Conservation (phyloP, 2,113 vertebrate species). For the Sylvia atricapilla region DNA sequence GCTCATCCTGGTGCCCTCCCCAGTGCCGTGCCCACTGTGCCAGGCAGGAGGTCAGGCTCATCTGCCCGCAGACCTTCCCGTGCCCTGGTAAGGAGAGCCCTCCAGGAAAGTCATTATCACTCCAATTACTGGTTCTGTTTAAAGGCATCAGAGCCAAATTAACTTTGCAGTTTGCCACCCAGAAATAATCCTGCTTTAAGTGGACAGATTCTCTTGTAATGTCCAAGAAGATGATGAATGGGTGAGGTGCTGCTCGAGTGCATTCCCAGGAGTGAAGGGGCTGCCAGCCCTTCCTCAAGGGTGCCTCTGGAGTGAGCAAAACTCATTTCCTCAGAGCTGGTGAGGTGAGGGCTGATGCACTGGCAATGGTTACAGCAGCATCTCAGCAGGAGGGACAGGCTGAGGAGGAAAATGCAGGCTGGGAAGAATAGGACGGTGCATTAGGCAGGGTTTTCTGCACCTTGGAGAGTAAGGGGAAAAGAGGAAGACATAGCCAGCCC, state of each 20-base stretch:
- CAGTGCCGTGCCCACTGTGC: accelerated
- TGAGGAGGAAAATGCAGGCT: neutral
- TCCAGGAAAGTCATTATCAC: conserved; percentile 47
- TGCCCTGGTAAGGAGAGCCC: conserved; percentile 4
- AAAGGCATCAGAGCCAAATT: conserved; percentile 72
- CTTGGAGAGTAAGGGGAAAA: neutral
- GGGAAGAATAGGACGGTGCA: accelerated
- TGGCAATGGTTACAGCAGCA: neutral
- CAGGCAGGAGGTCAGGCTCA: accelerated
- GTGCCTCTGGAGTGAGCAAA: accelerated
- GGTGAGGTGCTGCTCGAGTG: accelerated
- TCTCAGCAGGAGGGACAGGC: neutral
- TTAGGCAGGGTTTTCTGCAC: neutral
- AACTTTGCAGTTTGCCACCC: conserved; percentile 65
- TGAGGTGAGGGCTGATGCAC: accelerated
- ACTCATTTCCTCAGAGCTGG: neutral
- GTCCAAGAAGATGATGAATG: conserved; percentile 2
- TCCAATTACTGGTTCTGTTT: conserved; percentile 69
- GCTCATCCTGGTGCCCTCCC: accelerated
- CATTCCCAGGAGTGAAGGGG: accelerated
- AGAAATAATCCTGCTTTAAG: conserved; percentile 67
- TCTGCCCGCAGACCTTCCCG: neutral
- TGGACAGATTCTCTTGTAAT: conserved; percentile 24
- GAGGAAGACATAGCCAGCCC: neutral
- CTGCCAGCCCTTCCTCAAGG: accelerated